Conservation (phyloP, 2,888 invertebrate genomes). For the Danaus chrysippus region DNA sequence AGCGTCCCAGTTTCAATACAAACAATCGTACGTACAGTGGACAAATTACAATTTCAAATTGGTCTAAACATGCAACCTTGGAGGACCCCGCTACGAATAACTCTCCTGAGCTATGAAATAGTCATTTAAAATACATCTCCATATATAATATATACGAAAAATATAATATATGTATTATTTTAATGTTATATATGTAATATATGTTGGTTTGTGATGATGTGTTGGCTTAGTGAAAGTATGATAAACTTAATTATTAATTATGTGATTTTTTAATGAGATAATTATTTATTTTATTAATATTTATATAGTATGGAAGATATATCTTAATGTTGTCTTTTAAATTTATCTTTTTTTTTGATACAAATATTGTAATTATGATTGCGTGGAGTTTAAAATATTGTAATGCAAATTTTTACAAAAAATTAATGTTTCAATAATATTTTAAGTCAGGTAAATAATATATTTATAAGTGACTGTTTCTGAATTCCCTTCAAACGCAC, state of each 20-base stretch:
- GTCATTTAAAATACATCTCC: constrained; percentile 17
- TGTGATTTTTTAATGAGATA: no score
- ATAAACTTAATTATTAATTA: no score
- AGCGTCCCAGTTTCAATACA: constrained; percentile 38
- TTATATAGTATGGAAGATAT: no score
- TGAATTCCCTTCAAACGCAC: constrained; percentile 12
- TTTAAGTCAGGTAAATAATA: neutral
- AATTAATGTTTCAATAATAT: no score
- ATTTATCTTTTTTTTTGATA: no score
- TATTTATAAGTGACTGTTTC: constrained; percentile 18
- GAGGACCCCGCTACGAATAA: constrained; percentile 39
- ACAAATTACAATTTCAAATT: constrained; percentile 59
- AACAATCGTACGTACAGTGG: constrained; percentile 33
- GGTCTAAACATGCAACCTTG: constrained; percentile 44
- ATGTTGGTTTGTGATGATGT: no score
- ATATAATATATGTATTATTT: neutral
- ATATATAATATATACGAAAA: neutral
- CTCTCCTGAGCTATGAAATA: constrained; percentile 19
- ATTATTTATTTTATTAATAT: no score
- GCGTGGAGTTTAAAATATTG: no score
- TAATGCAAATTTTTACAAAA: no score
- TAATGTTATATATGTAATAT: neutral
- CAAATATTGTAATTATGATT: no score
- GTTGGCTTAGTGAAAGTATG: no score
- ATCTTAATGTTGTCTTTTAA: no score